Base-by-base conservation (phyloP, 2,113 vertebrate genomes). In the Paratilapia polleni region DNA sequence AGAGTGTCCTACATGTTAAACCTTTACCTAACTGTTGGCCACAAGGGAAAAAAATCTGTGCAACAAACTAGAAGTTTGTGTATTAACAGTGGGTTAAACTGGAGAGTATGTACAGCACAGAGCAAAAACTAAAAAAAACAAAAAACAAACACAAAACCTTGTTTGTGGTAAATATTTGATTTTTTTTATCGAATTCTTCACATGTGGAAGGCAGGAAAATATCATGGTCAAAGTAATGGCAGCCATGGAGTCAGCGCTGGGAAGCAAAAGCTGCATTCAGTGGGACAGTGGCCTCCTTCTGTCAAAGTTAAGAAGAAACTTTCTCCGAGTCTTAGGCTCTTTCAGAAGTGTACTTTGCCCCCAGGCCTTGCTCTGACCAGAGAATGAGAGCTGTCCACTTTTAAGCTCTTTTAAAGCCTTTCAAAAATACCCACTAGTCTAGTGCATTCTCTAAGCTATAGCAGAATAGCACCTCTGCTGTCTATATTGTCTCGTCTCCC, bases 391-490 rank as follows among this genome's bases (percentile, higher is more conserved):
- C 68, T 28, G 20, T 22, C 63, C 54, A 61, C 38, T 70, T 81
- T 26, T 49, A 52, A 22, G 43, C 76, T 87, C 70, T 91, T 91
- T 87, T 73, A 63, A 87, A 87, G 80, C 83, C 68, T 54, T 89
- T 82, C 36, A 84, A 88, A n/a, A 87, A 89, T 78, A 80, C 76
- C 75, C 77, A 52, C 64, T 24, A 59, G 38, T 87, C 91, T 54
- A 80, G 94, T 79, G 83, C 73, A 41, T 94, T 95, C 94, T 93
- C 88, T 68, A 84, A 88, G 63, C 90, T 75, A 81, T 89, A 77
- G 84, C 64, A 86, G 76, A 84, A 85, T 14, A 83, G 82, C 63
- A 83, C 78, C 88, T 90, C 81, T 92, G 77, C 88, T 68, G 68
- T 47, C 31, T 77, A 87, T 84, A 93, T 90, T 93, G 87, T 91